Evolutionary conservation across 2,113 vertebrate species (phyloP), one percentile per base, ranked within the genome.

Genomic region (Zootoca vivipara): DNA sequence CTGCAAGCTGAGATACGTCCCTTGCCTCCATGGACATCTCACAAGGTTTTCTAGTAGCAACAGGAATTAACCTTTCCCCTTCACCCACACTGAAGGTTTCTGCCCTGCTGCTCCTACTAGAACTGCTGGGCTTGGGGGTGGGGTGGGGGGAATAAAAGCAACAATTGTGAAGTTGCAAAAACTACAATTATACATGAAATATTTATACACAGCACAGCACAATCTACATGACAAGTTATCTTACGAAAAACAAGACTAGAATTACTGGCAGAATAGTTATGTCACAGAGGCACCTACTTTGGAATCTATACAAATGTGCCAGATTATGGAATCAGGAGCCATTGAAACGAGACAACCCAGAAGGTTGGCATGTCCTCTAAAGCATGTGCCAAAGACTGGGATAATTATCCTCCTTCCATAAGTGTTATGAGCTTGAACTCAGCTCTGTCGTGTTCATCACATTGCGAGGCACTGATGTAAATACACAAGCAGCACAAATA

Each of bases 321-420:
- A 94, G 62, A 89, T 93, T 89, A 87, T 93, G 85, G 84, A 93
- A 93, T 85, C 33, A 38, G 82, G 86, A 91, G 89, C 75, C 92
- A 84, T 88, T 89, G 89, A 94, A 91, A 91, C 86, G 82, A 94
- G 88, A 93, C 94, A 92, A 91, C 90, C 90, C 85, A 88, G 86
- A 89, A 93, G 78, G 90, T 64, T 92, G 93, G 91, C 85, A 87
- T 83, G 42, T 78, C 82, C 86, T 73, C 90, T 92, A 81, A 91
- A 84, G 89, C 73, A 78, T 83, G 82, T 92, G 93, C 92, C 90
- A 93, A 94, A 75, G 82, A 73, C 74, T 86, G 87, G 46, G 84
- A 69, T 85, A 89, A 89, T 89, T 89, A 92, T 92, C 85, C 83
- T 86, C 91, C 82, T 82, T 90, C 88, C 82, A 40, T 28, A 90